Evolutionary conservation across 2,797 vertebrate species (phyloP).

Genomic region (Sebastes steindachneri): DNA sequence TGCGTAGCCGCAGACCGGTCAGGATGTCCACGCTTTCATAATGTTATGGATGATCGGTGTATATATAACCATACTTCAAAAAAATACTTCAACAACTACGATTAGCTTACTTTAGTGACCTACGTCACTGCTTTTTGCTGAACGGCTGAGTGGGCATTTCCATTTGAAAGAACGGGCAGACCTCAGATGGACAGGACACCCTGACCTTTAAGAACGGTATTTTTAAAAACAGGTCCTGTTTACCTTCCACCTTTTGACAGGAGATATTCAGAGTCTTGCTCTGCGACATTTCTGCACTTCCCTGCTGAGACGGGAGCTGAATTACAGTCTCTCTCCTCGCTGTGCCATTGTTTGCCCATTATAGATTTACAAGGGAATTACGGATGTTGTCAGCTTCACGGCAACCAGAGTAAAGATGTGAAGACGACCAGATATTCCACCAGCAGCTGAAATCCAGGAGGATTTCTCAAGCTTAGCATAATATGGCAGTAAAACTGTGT

Average conservation of each 20-base stretch:
- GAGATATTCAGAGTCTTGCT: background rate
- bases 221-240: background rate
- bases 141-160: too few relatives aligned
- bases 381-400: constrained; percentile 29
- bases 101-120: too few relatives aligned
- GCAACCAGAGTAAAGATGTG: constrained; percentile 1
- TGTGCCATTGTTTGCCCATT: constrained; percentile 21
- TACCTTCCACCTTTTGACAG: background rate
- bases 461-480: constrained; percentile 33
- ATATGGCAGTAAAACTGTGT: constrained; percentile 27
- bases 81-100: rapidly evolving
- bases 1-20: too few relatives aligned
- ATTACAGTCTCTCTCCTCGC: constrained; percentile 8
- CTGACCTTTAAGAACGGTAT: background rate
- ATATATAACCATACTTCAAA: rapidly evolving
- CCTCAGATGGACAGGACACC: too few relatives aligned
- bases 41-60: too few relatives aligned
- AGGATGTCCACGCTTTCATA: rapidly evolving
- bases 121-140: too few relatives aligned
- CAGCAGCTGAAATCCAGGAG: constrained; percentile 12
- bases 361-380: constrained; percentile 43
- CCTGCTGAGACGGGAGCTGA: background rate
- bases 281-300: background rate
- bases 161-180: too few relatives aligned
- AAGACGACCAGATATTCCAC: constrained; percentile 17